These are phyloP conservation scores for Helogale parvula DNA, from an alignment of 2,113 vertebrate genomes.

Conservation along the genomic window DNA sequence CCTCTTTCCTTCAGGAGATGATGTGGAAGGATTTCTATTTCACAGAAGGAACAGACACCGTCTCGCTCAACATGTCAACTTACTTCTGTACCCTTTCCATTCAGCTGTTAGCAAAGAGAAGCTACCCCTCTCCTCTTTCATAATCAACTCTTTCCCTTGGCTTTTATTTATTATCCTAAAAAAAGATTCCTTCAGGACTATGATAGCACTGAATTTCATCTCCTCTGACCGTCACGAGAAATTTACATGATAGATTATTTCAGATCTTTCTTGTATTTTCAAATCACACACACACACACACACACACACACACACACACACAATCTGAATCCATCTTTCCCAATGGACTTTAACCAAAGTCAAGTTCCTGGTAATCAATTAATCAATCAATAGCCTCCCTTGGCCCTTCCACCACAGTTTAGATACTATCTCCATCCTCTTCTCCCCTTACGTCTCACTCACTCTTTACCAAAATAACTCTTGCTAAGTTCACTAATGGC, in stretches of 20 bases:
- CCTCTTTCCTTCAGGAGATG: not conserved
- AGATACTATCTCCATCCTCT: not conserved
- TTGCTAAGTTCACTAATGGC: not conserved
- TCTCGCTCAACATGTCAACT: not conserved
- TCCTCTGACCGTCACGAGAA: not conserved
- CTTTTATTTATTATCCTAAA: not conserved
- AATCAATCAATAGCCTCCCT: not conserved
- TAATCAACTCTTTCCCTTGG: not conserved
- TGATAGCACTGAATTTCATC: not conserved
- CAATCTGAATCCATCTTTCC: not conserved
- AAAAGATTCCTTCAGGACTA: not conserved
- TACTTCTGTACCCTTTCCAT: not conserved
- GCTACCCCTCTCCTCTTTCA: not conserved
- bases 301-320: not conserved
- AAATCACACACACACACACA: not conserved
- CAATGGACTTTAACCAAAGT: not conserved
- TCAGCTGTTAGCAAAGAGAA: not conserved
- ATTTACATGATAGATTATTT: not conserved
- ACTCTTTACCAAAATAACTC: not conserved
- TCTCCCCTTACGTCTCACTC: not conserved
- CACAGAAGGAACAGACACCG: not conserved
- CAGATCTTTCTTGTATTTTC: constrained; percentile 4
- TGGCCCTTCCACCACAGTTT: not conserved
- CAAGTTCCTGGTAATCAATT: not conserved
- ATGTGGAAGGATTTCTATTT: not conserved